Evolutionary conservation across 2,888 invertebrate species (phyloP).

Genomic region (Onthophagus sagittarius): DNA sequence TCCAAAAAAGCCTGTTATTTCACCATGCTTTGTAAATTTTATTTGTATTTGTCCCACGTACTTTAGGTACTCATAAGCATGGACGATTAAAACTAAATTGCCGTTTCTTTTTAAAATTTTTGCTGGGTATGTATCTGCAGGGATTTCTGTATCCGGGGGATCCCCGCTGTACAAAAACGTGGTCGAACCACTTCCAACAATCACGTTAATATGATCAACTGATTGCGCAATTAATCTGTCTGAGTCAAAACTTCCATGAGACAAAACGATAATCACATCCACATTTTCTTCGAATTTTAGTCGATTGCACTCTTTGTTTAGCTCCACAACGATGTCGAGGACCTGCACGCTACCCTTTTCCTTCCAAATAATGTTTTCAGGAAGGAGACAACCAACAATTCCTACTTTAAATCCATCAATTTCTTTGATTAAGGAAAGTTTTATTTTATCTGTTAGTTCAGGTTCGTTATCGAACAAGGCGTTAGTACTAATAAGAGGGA

Average conservation of each 20-base stretch:
- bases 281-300: conserved; percentile 52
- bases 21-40: conserved; percentile 68
- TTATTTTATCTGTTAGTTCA: conserved; percentile 47
- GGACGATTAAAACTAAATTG: conserved; percentile 75
- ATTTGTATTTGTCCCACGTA: conserved; percentile 76
- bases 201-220: conserved; percentile 66
- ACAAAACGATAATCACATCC: conserved; percentile 80
- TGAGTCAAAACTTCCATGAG: conserved; percentile 78
- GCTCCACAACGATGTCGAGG: not conserved
- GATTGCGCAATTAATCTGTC: conserved; percentile 75
- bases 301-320: conserved; percentile 1
- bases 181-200: conserved; percentile 88
- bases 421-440: conserved; percentile 62
- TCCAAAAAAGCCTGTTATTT: conserved; percentile 64
- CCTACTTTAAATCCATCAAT: conserved; percentile 67
- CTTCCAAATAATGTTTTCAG: conserved; percentile 38
- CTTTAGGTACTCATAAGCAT: conserved; percentile 88
- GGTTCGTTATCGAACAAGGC: conserved; percentile 67
- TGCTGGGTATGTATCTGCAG: conserved; percentile 73
- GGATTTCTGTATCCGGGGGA: conserved; percentile 52
- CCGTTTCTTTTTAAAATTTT: conserved; percentile 66
- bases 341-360: not conserved
- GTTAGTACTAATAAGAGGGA: conserved; percentile 75
- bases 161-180: conserved; percentile 82
- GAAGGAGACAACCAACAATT: conserved; percentile 71